Evolutionary conservation across 1,140 invertebrate genomes (phyloP).

Genomic region (Ceratoteleas bidentatus): DNA sequence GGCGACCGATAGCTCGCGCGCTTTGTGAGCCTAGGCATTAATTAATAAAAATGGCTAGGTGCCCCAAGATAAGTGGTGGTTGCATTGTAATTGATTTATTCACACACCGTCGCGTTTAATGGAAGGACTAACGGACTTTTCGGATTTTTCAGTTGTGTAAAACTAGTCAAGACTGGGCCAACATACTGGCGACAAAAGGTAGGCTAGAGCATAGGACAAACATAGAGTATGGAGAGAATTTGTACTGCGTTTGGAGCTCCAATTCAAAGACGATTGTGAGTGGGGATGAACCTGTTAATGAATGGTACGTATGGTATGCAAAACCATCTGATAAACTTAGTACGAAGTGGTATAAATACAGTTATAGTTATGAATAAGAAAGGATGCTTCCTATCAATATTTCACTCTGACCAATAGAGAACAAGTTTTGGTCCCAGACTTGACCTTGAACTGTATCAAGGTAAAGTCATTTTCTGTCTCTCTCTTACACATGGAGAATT

Average conservation of each 20-base stretch:
- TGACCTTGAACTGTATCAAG: too few relatives aligned
- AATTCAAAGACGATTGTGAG: constrained; percentile 85
- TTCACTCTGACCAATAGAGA: too few relatives aligned
- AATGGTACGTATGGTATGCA: constrained; percentile 85
- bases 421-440: too few relatives aligned
- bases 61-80: neutral
- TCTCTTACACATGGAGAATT: too few relatives aligned
- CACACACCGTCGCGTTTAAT: neutral
- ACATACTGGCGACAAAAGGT: constrained; percentile 85
- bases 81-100: neutral
- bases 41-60: neutral
- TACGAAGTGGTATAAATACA: too few relatives aligned
- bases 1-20: neutral
- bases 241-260: constrained; percentile 88
- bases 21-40: neutral
- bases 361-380: too few relatives aligned
- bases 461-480: too few relatives aligned
- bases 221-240: constrained; percentile 90
- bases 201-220: constrained; percentile 88
- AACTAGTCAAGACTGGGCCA: constrained; percentile 92
- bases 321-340: too few relatives aligned
- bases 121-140: neutral
- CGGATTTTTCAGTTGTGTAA: constrained; percentile 82
- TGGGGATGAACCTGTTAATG: constrained; percentile 87
- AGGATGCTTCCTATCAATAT: too few relatives aligned